These are phyloP conservation scores for Cephus nigrinus DNA, from an alignment of 2,888 invertebrate species.

Conservation along the genomic window DNA sequence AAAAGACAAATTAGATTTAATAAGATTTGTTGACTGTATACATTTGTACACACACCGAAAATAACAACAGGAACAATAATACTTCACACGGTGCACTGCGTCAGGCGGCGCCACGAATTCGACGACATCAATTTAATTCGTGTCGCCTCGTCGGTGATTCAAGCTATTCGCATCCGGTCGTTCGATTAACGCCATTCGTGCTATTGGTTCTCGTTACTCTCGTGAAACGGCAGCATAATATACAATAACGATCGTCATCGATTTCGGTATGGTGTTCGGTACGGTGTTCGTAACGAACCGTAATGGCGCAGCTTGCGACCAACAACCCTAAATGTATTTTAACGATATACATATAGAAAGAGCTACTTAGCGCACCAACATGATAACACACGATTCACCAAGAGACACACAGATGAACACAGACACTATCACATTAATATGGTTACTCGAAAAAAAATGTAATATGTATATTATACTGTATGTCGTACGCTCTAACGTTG, in stretches of 20 bases:
- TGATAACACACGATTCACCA: conserved; percentile 10
- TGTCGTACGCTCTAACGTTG: conserved; percentile 67
- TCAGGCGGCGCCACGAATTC: conserved; percentile 20
- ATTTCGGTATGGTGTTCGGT: neutral
- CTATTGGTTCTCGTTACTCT: neutral
- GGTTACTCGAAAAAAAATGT: conserved; percentile 48
- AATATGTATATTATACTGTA: conserved; percentile 64
- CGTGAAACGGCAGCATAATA: neutral
- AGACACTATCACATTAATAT: conserved; percentile 32
- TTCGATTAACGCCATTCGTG: neutral
- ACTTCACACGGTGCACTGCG: conserved; percentile 33
- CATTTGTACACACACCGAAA: conserved; percentile 31
- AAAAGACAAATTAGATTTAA: conserved; percentile 63
- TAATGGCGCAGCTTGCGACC: conserved; percentile 47
- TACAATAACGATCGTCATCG: neutral
- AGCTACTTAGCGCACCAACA: conserved; percentile 34
- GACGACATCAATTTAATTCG: neutral
- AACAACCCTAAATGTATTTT: conserved; percentile 45
- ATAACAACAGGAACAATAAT: conserved; percentile 3
- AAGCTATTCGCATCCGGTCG: neutral
- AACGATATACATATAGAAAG: conserved; percentile 39
- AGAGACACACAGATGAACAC: conserved; percentile 21
- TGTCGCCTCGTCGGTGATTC: neutral
- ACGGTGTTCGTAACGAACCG: conserved; percentile 37
- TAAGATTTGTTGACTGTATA: conserved; percentile 65